A percentile compares a stretch with the other conserved stretches of the same genome.
Conservation (phyloP, 2,888 invertebrate genomes). For the Nemotelus pantherinus region DNA sequence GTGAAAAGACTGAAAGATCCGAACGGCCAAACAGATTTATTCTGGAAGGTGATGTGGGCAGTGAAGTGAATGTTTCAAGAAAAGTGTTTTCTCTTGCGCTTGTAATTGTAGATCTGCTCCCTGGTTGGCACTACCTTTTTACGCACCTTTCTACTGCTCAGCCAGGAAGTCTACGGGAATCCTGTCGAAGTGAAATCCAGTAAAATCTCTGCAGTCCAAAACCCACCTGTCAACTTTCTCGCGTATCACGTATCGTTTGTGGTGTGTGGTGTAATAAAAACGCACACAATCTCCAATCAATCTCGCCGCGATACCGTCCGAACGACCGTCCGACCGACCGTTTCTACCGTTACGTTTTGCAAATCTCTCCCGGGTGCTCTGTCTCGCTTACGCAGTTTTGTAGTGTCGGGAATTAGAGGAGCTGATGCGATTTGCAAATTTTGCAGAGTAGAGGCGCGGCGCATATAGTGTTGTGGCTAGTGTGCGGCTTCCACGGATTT, state of each 20-base stretch:
- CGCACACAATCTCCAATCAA: conserved; percentile 5
- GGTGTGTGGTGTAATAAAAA: conserved; percentile 26
- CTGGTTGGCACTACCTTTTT: too few relatives aligned
- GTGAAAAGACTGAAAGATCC: too few relatives aligned
- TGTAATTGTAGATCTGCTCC: too few relatives aligned
- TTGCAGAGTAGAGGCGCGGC: conserved; percentile 22
- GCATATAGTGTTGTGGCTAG: neutral
- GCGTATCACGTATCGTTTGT: conserved; percentile 27
- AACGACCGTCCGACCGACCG: neutral
- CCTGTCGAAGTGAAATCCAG: neutral
- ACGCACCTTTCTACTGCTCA: too few relatives aligned
- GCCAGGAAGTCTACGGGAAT: too few relatives aligned
- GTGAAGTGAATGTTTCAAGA: too few relatives aligned
- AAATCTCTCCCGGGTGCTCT: too few relatives aligned
- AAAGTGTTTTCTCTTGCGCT: too few relatives aligned
- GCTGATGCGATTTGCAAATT: conserved; percentile 19
- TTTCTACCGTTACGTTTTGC: neutral
- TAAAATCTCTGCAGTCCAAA: conserved; percentile 24
- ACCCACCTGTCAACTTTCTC: conserved; percentile 46
- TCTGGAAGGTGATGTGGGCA: too few relatives aligned
- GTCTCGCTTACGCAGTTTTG: too few relatives aligned
- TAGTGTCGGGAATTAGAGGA: too few relatives aligned
- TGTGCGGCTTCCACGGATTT: neutral
- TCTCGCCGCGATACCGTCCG: conserved; percentile 29
- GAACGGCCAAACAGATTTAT: too few relatives aligned